These are phyloP conservation scores for Helostoma temminkii DNA, from an alignment of 2,797 vertebrate genomes.

Conservation along the genomic window DNA sequence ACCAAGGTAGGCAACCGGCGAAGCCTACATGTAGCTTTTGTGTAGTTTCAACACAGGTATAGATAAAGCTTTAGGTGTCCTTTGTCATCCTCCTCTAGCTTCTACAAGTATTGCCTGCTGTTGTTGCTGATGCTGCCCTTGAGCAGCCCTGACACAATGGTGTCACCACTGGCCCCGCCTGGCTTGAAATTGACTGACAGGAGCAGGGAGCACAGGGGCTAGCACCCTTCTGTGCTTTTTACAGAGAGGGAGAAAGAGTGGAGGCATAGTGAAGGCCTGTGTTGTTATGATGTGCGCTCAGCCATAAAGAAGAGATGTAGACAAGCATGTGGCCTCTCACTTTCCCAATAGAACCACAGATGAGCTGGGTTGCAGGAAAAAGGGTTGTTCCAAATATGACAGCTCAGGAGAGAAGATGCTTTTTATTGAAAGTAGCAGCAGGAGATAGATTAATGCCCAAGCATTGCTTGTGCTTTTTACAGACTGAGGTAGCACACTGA, in stretches of 20 bases:
- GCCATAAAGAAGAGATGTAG: conserved; percentile 46
- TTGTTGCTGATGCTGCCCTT: conserved; percentile 47
- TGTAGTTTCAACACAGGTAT: too few relatives aligned
- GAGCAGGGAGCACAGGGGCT: conserved; percentile 25
- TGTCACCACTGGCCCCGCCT: conserved; percentile 59
- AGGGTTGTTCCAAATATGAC: conserved; percentile 38
- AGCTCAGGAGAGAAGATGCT: conserved; percentile 31
- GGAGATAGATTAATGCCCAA: neutral
- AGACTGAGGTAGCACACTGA: neutral
- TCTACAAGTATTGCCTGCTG: conserved; percentile 7
- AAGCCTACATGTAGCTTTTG: too few relatives aligned
- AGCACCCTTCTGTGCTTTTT: neutral
- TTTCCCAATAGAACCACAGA: conserved; percentile 14
- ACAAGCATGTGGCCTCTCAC: conserved; percentile 38
- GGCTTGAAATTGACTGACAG: conserved; percentile 34
- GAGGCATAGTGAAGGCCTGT: conserved; percentile 8
- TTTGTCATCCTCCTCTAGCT: conserved; percentile 25
- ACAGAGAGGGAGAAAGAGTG: neutral
- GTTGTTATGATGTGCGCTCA: conserved; percentile 52
- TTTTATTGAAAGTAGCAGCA: conserved; percentile 2
- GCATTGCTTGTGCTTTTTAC: conserved; percentile 1
- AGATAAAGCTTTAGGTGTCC: neutral
- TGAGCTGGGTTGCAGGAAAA: conserved; percentile 1
- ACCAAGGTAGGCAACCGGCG: too few relatives aligned
- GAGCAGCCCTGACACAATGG: conserved; percentile 73